A percentile compares a stretch with the other conserved stretches of the same genome.
These are phyloP conservation scores for Panopea generosa DNA, from an alignment of 2,888 invertebrate species.

Conservation along the genomic window DNA sequence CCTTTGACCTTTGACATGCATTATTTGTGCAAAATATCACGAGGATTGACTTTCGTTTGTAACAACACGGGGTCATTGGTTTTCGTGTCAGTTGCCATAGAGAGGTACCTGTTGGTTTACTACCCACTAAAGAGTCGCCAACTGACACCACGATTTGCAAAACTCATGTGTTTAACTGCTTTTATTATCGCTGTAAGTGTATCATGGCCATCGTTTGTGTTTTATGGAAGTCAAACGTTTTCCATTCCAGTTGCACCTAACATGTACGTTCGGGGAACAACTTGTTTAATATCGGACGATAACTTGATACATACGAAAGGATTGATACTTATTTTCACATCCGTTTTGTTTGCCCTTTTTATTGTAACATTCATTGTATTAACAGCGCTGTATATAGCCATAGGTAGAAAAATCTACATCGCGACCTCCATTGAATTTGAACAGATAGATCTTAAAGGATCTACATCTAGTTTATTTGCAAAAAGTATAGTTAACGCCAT, in stretches of 20 bases:
- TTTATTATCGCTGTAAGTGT: slow-evolving; percentile 38
- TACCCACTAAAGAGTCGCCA: slow-evolving; percentile 45
- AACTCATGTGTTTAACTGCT: slow-evolving; percentile 37
- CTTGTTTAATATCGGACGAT: slow-evolving; percentile 57
- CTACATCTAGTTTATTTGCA: slow-evolving; percentile 24
- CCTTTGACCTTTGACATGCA: slow-evolving; percentile 45
- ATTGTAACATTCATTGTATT: slow-evolving; percentile 40
- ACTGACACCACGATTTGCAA: slow-evolving; percentile 47
- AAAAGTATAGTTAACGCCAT: slow-evolving; percentile 57
- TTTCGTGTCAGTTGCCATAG: slow-evolving; percentile 56
- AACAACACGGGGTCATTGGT: slow-evolving; percentile 57
- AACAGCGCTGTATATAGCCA: slow-evolving; percentile 49
- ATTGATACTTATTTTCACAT: slow-evolving; percentile 41
- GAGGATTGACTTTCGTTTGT: slow-evolving; percentile 49
- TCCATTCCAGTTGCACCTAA: slow-evolving; percentile 4
- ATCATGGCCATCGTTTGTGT: slow-evolving; percentile 57
- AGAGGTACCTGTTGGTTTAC: slow-evolving; percentile 51
- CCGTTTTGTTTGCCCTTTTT: slow-evolving; percentile 42
- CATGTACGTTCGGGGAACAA: slow-evolving; percentile 35
- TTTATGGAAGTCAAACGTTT: slow-evolving; percentile 52
- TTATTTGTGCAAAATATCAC: slow-evolving; percentile 54
- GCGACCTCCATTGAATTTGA: slow-evolving; percentile 44
- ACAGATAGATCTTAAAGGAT: neutral
- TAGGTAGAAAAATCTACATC: slow-evolving; percentile 55
- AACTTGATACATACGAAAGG: slow-evolving; percentile 37